Conservation (phyloP, 2,888 invertebrate genomes). For the Zhengitettix transpicula region DNA sequence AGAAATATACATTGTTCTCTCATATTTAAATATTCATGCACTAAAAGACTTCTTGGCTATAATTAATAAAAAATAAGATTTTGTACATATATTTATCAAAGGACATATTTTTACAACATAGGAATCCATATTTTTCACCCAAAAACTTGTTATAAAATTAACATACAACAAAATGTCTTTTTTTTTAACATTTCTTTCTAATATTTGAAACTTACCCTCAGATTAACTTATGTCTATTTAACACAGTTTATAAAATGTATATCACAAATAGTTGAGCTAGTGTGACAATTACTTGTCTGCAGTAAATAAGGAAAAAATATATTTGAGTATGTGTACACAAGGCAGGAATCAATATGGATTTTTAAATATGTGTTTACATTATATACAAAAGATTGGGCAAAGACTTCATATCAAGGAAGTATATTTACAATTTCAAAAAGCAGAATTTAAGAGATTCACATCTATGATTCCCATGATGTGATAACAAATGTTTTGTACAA, state of each 20-base stretch:
- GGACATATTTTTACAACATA: background rate
- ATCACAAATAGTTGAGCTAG: background rate
- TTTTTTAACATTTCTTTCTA: no score
- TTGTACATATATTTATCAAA: background rate
- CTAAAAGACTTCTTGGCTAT: no score
- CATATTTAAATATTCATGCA: no score
- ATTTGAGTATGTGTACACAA: background rate
- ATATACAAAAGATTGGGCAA: slow-evolving; percentile 3
- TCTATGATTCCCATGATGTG: slow-evolving; percentile 1
- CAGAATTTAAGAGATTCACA: background rate
- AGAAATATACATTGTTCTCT: no score
- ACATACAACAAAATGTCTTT: background rate
- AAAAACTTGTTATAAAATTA: background rate
- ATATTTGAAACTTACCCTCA: no score
- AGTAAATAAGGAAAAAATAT: no score
- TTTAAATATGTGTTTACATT: background rate
- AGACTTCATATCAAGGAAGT: background rate
- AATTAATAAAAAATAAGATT: no score
- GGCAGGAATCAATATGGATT: background rate
- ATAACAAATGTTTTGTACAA: slow-evolving; percentile 4
- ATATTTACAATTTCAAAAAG: slow-evolving; percentile 1
- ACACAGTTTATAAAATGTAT: slow-evolving; percentile 1
- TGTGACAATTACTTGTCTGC: no score
- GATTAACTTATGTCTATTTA: no score
- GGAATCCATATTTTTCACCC: background rate